These are phyloP conservation scores for Chaenocephalus aceratus DNA, from an alignment of 2,113 vertebrate genomes.

Conservation along the genomic window DNA sequence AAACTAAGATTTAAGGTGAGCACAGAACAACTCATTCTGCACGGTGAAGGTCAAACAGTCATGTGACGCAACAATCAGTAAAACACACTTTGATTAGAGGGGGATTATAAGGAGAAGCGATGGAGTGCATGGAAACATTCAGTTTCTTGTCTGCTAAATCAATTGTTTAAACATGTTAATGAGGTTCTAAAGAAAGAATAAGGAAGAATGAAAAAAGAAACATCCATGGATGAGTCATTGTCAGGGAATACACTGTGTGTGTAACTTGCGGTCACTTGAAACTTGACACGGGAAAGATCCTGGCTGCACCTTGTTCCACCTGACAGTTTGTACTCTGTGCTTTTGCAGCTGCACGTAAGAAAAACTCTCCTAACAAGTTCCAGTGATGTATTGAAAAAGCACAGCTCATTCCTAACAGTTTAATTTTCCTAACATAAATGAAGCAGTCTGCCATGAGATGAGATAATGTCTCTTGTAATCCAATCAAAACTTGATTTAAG, in stretches of 20 bases:
- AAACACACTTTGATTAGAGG: neutral
- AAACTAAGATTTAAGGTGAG: neutral
- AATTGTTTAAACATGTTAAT: neutral
- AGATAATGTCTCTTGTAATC: conserved; percentile 27
- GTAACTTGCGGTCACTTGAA: neutral
- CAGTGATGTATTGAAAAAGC: neutral
- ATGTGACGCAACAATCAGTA: neutral
- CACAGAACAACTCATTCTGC: neutral
- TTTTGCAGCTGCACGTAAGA: neutral
- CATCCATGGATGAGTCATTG: neutral
- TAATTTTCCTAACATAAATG: neutral
- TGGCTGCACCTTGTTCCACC: neutral
- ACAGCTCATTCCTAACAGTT: neutral
- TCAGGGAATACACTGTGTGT: neutral
- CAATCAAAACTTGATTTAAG: conserved; percentile 39
- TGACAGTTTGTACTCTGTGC: neutral
- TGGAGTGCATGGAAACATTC: neutral
- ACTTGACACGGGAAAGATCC: neutral
- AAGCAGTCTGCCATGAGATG: conserved; percentile 1
- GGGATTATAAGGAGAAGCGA: neutral
- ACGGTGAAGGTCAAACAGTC: neutral
- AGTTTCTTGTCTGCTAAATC: neutral
- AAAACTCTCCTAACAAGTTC: neutral
- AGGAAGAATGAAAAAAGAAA: too few relatives aligned
- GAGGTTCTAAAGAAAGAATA: too few relatives aligned